phyloP scores from a whole-genome alignment of 2,888 invertebrate species.

The Hermaeophaga mercurialis region DNA sequence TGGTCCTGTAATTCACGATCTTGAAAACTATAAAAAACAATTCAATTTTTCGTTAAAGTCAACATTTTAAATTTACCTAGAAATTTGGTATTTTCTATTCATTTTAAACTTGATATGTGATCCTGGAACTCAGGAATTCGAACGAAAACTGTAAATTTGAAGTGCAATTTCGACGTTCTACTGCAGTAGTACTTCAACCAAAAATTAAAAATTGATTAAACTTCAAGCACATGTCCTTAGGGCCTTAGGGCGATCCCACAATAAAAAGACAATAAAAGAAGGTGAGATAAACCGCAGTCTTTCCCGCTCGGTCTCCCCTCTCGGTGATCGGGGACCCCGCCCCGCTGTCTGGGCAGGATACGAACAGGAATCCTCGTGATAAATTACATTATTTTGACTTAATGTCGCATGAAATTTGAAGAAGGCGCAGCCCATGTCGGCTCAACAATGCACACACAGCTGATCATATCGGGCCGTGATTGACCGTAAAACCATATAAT shows the following conservation, averaged over 20 bases:
- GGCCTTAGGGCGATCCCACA: not conserved
- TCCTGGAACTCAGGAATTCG: too few relatives aligned
- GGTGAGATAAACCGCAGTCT: not conserved
- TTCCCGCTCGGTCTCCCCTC: not conserved
- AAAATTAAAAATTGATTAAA: too few relatives aligned
- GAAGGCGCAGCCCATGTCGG: conserved; percentile 55
- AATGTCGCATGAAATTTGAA: conserved; percentile 60
- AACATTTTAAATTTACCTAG: too few relatives aligned
- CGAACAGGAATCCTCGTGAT: conserved; percentile 47
- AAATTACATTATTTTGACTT: conserved; percentile 58
- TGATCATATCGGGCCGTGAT: conserved; percentile 56
- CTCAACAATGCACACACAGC: conserved; percentile 53
- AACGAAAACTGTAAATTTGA: too few relatives aligned
- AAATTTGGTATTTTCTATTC: too few relatives aligned
- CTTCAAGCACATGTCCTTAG: too few relatives aligned
- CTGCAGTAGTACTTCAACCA: too few relatives aligned
- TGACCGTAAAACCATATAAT: conserved; percentile 59
- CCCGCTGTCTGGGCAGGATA: conserved; percentile 21
- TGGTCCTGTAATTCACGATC: too few relatives aligned
- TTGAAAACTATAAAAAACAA: too few relatives aligned
- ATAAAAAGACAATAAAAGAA: not conserved
- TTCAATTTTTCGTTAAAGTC: too few relatives aligned
- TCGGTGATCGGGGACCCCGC: conserved; percentile 15
- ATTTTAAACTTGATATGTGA: too few relatives aligned
- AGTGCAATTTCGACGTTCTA: too few relatives aligned